These are phyloP conservation scores for Vannuccia rotundouncinata DNA, from an alignment of 2,888 invertebrate genomes.

Conservation along the genomic window DNA sequence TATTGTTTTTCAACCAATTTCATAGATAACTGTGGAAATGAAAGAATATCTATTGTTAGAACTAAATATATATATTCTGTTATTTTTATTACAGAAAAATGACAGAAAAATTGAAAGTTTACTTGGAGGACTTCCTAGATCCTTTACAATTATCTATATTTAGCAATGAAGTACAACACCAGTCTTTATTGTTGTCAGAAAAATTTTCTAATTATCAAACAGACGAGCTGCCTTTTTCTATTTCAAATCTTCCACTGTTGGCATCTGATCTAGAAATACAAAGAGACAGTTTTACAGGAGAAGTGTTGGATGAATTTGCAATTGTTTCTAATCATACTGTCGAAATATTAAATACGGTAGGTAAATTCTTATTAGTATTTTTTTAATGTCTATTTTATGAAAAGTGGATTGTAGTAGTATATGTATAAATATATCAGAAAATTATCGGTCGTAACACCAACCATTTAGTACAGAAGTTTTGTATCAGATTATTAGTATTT, in stretches of 20 bases:
- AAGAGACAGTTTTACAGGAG: background rate
- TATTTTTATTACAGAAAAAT: no score
- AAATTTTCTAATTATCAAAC: background rate
- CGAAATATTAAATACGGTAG: background rate
- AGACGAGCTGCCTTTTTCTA: background rate
- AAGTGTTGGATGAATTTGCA: background rate
- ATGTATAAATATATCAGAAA: no score
- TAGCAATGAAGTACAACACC: background rate
- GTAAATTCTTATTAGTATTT: no score
- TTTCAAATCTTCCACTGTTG: background rate
- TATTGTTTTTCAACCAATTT: no score
- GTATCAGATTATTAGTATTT: no score
- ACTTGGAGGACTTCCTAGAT: background rate
- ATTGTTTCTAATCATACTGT: background rate
- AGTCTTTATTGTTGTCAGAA: background rate
- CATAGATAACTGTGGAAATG: no score
- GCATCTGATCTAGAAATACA: background rate
- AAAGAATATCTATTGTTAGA: no score
- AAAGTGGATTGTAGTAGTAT: no score
- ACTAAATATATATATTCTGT: no score
- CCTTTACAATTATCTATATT: background rate
- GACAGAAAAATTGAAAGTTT: no score
- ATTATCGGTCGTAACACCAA: background rate
- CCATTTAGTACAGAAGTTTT: background rate
- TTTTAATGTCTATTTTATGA: no score